Percentiles rank a stretch among this genome's conserved stretches.
Evolutionary conservation across 2,888 invertebrate species (phyloP).

Genomic region (Ectemnius continuus): DNA sequence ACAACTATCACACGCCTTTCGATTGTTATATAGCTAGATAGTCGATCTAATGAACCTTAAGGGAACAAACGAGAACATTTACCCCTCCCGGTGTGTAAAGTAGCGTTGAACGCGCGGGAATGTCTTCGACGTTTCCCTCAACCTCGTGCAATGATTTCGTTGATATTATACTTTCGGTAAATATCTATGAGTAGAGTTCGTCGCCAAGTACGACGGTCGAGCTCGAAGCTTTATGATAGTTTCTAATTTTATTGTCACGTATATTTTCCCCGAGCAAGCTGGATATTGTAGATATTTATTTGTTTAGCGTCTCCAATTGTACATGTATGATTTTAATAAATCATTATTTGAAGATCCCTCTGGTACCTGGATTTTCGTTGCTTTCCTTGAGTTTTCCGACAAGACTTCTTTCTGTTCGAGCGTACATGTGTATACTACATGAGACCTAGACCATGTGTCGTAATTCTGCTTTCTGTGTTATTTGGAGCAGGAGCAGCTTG

Average conservation of each 20-base stretch:
- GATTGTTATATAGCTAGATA: background rate
- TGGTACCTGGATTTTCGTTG: conserved; percentile 57
- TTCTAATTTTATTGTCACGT: conserved; percentile 50
- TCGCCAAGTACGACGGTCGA: conserved; percentile 37
- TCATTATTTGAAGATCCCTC: conserved; percentile 64
- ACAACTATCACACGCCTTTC: background rate
- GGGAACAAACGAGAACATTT: no score
- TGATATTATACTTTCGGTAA: conserved; percentile 26
- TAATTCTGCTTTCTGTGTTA: conserved; percentile 73
- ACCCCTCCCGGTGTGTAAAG: background rate
- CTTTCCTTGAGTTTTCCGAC: conserved; percentile 46
- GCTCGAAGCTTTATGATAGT: conserved; percentile 44
- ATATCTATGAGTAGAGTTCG: conserved; percentile 33
- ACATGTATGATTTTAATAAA: conserved; percentile 71
- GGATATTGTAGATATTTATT: conserved; percentile 62
- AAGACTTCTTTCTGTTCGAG: conserved; percentile 23
- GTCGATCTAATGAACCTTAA: no score
- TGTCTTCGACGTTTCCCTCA: conserved; percentile 39
- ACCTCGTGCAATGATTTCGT: conserved; percentile 41
- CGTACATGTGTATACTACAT: no score
- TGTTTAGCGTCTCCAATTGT: conserved; percentile 61
- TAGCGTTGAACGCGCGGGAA: background rate
- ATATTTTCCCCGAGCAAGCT: conserved; percentile 52
- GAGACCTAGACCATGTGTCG: conserved; percentile 48
- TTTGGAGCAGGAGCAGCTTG: conserved; percentile 88